Evolutionary conservation across 2,113 vertebrate genomes (phyloP).

Genomic region (Apeltes quadracus): DNA sequence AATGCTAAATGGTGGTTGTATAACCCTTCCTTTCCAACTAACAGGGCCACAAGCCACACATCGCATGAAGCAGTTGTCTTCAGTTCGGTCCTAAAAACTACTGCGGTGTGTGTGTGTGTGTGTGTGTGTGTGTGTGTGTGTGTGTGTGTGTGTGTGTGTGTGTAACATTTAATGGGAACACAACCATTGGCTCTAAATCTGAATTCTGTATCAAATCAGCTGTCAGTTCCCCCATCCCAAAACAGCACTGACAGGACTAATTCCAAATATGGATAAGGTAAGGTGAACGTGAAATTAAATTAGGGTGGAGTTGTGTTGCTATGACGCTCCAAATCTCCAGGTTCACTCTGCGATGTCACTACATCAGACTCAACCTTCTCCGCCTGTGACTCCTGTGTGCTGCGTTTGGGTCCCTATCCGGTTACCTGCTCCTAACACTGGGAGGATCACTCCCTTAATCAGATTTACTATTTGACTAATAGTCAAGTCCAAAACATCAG

Average conservation of each 20-base stretch:
- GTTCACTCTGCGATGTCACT: neutral
- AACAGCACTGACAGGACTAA: neutral
- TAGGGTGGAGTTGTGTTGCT: neutral
- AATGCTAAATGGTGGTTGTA: constrained; percentile 71
- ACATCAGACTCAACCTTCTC: no score
- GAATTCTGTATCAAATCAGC: neutral
- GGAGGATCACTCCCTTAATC: neutral
- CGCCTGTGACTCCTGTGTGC: no score
- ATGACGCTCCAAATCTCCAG: neutral
- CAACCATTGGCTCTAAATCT: neutral
- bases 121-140: no score
- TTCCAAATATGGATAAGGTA: neutral
- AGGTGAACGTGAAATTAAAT: neutral
- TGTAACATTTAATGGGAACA: neutral
- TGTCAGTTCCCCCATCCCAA: neutral
- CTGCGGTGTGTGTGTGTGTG: no score
- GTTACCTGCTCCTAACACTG: no score
- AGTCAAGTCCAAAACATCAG: neutral
- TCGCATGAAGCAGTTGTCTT: constrained; percentile 20
- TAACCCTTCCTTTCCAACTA: constrained; percentile 61
- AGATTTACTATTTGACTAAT: neutral
- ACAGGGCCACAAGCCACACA: constrained; percentile 52
- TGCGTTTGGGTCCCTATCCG: no score
- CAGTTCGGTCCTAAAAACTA: constrained; percentile 15
- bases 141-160: no score